phyloP scores from a whole-genome alignment of 2,113 vertebrate genomes.

The zebrafish (Danio rerio) region DNA sequence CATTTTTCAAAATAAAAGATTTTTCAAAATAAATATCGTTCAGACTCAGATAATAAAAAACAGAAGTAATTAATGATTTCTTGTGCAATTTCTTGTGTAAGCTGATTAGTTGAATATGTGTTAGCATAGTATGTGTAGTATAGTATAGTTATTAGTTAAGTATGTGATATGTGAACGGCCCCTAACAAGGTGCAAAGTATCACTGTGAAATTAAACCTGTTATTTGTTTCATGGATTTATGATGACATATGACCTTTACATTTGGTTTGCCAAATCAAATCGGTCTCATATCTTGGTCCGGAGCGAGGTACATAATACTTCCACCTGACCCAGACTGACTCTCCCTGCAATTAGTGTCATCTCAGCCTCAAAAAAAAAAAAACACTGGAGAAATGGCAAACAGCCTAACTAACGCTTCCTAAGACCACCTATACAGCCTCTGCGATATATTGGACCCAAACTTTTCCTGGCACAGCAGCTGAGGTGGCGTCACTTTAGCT shows the following conservation, averaged over 20 bases:
- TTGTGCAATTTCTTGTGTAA: too few relatives aligned
- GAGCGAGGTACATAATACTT: background rate
- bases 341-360: background rate
- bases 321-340: too few relatives aligned
- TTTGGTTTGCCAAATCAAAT: background rate
- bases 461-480: background rate
- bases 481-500: slow-evolving; percentile 20
- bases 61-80: too few relatives aligned
- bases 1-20: too few relatives aligned
- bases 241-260: background rate
- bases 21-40: too few relatives aligned
- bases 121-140: too few relatives aligned
- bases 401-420: background rate
- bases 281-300: background rate
- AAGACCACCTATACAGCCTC: background rate
- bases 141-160: too few relatives aligned
- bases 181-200: too few relatives aligned
- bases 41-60: too few relatives aligned
- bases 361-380: background rate
- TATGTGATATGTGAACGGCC: too few relatives aligned
- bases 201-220: background rate
- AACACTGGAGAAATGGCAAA: background rate
- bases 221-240: background rate
- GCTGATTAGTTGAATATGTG: too few relatives aligned
- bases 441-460: background rate